Conservation (phyloP, 2,888 invertebrate species). For the Fragum sueziense region DNA sequence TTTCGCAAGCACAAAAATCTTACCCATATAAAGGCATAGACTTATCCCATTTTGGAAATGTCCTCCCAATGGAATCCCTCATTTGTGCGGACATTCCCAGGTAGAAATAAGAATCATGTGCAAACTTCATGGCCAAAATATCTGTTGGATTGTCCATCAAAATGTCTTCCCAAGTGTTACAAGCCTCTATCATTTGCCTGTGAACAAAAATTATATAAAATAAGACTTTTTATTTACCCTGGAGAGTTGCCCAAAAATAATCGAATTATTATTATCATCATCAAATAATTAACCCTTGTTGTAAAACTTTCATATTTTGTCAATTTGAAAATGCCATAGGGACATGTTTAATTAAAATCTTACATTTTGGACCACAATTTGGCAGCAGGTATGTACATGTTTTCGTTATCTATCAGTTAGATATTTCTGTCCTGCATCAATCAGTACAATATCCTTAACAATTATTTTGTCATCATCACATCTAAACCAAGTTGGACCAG, state of each 20-base stretch:
- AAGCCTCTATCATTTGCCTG: constrained; percentile 76
- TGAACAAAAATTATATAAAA: no score
- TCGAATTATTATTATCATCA: no score
- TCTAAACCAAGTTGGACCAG: no score
- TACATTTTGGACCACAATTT: constrained; percentile 81
- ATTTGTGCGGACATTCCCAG: constrained; percentile 82
- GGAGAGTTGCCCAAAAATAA: no score
- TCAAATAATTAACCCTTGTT: no score
- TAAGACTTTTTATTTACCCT: no score
- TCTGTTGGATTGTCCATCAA: constrained; percentile 83
- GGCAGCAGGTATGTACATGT: constrained; percentile 83
- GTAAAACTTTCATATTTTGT: no score
- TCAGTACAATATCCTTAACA: constrained; percentile 75
- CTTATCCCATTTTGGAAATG: constrained; percentile 82
- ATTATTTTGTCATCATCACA: no score
- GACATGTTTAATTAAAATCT: no score
- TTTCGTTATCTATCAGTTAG: constrained; percentile 78
- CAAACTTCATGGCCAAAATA: constrained; percentile 84
- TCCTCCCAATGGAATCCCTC: constrained; percentile 82
- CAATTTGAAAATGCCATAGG: no score
- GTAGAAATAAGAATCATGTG: constrained; percentile 83
- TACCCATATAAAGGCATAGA: constrained; percentile 82
- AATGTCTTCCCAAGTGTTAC: constrained; percentile 83
- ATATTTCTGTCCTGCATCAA: constrained; percentile 56
- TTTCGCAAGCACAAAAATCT: no score